These are phyloP conservation scores for Myxocyprinus asiaticus DNA, from an alignment of 2,113 vertebrate genomes.

Conservation along the genomic window DNA sequence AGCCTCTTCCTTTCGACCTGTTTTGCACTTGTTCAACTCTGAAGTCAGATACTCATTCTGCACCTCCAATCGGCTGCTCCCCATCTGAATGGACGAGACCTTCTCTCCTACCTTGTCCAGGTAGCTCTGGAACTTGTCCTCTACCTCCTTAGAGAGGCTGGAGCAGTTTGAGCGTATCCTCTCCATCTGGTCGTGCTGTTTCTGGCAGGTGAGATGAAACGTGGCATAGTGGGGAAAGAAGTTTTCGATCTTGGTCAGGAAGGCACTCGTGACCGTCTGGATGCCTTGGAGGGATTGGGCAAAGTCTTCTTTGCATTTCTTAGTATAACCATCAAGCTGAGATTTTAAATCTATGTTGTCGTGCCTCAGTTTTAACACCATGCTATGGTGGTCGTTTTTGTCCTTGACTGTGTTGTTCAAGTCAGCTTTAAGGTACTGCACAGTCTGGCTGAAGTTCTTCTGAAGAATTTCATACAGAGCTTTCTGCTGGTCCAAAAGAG, in stretches of 20 bases:
- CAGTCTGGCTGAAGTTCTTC: slow-evolving; percentile 69
- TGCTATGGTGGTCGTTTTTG: slow-evolving; percentile 47
- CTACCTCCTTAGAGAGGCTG: slow-evolving; percentile 68
- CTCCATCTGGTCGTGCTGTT: slow-evolving; percentile 67
- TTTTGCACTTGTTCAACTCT: slow-evolving; percentile 59
- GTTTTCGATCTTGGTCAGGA: slow-evolving; percentile 71
- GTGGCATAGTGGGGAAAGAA: slow-evolving; percentile 68
- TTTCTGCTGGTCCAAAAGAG: slow-evolving; percentile 59
- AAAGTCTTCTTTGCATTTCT: slow-evolving; percentile 78
- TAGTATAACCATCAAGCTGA: slow-evolving; percentile 63
- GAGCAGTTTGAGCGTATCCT: slow-evolving; percentile 68
- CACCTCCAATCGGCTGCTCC: slow-evolving; percentile 67
- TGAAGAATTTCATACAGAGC: slow-evolving; percentile 60
- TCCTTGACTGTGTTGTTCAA: slow-evolving; percentile 62
- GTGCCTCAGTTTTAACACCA: slow-evolving; percentile 44
- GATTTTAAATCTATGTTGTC: slow-evolving; percentile 64
- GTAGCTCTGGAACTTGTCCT: slow-evolving; percentile 69
- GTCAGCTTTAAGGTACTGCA: slow-evolving; percentile 58
- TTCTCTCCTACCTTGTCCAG: slow-evolving; percentile 64
- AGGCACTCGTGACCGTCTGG: slow-evolving; percentile 66
- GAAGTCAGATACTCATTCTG: slow-evolving; percentile 53
- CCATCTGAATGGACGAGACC: slow-evolving; percentile 62
- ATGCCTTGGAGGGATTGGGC: slow-evolving; percentile 71
- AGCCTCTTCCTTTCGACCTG: not conserved
- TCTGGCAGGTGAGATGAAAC: slow-evolving; percentile 75